Evolutionary conservation across 2,888 invertebrate genomes (phyloP).

Genomic region (Agonopterix alstromeriana): DNA sequence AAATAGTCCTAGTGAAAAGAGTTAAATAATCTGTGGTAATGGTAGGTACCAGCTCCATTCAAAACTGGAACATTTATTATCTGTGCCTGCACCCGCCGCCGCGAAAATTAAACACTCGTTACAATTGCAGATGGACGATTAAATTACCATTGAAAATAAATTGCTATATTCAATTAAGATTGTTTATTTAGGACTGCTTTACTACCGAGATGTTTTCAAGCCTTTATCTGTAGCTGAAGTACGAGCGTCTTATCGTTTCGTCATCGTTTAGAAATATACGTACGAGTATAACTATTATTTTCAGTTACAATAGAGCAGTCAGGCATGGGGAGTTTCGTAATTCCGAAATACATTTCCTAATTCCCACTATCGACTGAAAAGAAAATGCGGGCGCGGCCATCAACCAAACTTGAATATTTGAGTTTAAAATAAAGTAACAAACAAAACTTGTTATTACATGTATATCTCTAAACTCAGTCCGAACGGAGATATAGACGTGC

Average conservation of each 20-base stretch:
- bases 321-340: no score
- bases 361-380: no score
- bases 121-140: constrained; percentile 42
- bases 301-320: no score
- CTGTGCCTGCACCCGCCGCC: constrained; percentile 31
- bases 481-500: no score
- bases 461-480: no score
- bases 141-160: constrained; percentile 41
- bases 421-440: no score
- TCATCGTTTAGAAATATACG: not conserved
- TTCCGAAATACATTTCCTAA: no score
- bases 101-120: constrained; percentile 62
- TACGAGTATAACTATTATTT: not conserved
- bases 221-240: not conserved
- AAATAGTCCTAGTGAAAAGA: no score
- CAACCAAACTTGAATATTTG: no score
- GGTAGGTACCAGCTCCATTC: constrained; percentile 28
- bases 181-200: constrained; percentile 35
- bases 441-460: no score
- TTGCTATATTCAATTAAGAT: constrained; percentile 29
- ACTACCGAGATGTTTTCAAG: not conserved
- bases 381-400: no score
- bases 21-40: no score
- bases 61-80: constrained; percentile 54
- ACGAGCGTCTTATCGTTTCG: not conserved